Conservation (phyloP, 2,113 vertebrate genomes). For the Sprattus sprattus region DNA sequence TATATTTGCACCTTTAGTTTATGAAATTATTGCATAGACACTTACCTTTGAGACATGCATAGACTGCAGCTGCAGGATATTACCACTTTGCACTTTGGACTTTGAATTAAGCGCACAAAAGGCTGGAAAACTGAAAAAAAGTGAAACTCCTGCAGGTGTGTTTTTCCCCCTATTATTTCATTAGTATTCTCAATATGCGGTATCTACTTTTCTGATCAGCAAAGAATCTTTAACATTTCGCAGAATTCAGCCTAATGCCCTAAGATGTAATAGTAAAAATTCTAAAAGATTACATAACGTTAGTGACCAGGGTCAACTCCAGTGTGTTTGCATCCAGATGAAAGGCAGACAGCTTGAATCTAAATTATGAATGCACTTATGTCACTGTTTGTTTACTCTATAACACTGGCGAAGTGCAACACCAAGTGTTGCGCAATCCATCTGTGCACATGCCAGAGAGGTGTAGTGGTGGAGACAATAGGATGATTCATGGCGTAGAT, state of each 20-base stretch:
- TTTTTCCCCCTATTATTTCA: neutral
- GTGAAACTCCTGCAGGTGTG: neutral
- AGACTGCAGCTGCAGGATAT: neutral
- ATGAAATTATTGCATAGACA: neutral
- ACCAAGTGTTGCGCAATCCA: neutral
- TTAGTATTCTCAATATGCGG: neutral
- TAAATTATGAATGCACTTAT: slow-evolving; percentile 12
- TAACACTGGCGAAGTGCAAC: neutral
- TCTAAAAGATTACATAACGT: neutral
- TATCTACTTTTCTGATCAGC: slow-evolving; percentile 8
- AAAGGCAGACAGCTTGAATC: neutral
- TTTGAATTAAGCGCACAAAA: neutral
- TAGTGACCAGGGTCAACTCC: neutral
- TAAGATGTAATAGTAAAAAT: neutral
- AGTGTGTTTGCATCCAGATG: neutral
- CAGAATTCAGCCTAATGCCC: neutral
- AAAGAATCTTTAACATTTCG: neutral
- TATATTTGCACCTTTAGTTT: neutral
- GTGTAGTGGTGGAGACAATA: neutral
- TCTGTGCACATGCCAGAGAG: slow-evolving; percentile 16
- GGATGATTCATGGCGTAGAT: slow-evolving; percentile 25
- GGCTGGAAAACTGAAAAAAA: neutral
- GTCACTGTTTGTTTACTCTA: slow-evolving; percentile 7
- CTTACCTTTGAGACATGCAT: neutral
- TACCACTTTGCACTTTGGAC: neutral